Evolutionary conservation across 2,888 invertebrate species (phyloP), one percentile per base, ranked within the genome.

Genomic region (Thymelicus acteon): DNA sequence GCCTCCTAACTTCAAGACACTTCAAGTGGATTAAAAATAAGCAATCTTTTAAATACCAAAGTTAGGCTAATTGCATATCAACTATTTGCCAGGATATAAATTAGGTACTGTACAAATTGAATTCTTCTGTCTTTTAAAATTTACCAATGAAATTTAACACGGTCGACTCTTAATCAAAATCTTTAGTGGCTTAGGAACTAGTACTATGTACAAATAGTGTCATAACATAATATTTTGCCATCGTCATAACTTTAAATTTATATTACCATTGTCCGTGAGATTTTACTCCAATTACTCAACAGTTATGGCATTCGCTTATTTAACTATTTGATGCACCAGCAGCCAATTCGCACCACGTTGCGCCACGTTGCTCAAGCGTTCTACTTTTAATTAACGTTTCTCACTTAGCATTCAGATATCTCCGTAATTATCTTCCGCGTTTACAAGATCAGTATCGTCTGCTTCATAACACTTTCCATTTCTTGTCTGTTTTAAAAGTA

Each of bases 381-480:
- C 54, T 44, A 60, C 31, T 71, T 70, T 66, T 66, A 71, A 71
- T 71, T 71, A 66, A 65, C 70, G 39, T 19, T 60, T 40, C 69
- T 60, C 60, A 64, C 52, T 70, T 65, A 54, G 24, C 52, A 71
- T 40, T 57, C 24, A 37, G 37, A 24, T 60, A 65, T 66, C 65
- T 40, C 39, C 15, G 47, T 66, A 71, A 71, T 71, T 61, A 71
- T 71, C 52, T 71, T 61, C 65, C 65, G 71, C 15, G 61, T 57
- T 47, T 52, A 65, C 40, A n/a, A 66, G 60, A 65, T 60, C 24
- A 7, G 40, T 52, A 65, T 65, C 70, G 7, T 44, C 52, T 60
- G 49, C 19, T 7, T 66, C 15, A 60, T 64, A 60, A 60, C 64
- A 49, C 70, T 70, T 70, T 64, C 70, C 40, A 60, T 70, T 64